A percentile compares a stretch with the other conserved stretches of the same genome.
These are phyloP conservation scores for Seriola dumerili DNA, from an alignment of 2,113 vertebrate genomes.

Conservation along the genomic window DNA sequence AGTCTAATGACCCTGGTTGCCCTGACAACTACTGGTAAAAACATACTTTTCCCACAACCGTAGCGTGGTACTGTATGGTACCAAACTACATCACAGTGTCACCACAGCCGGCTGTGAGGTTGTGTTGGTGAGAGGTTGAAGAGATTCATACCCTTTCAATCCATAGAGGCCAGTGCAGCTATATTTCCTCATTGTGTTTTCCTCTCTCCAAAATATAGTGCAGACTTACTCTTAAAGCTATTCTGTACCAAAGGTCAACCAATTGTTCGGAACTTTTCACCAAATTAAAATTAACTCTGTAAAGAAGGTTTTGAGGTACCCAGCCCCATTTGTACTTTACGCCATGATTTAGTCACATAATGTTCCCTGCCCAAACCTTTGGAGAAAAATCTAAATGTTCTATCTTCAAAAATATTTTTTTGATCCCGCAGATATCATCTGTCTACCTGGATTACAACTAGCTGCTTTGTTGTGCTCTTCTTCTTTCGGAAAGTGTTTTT, in stretches of 20 bases:
- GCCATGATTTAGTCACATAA: no score
- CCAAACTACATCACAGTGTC: no score
- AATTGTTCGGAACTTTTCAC: neutral
- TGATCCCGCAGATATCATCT: neutral
- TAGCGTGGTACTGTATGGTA: no score
- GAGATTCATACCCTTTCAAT: neutral
- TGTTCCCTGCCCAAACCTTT: no score
- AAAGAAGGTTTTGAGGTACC: conserved; percentile 1
- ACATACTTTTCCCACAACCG: no score
- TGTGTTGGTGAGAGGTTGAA: no score
- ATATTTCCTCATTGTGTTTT: neutral
- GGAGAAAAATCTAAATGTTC: neutral
- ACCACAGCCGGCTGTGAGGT: no score
- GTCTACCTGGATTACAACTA: neutral
- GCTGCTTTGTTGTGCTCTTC: conserved; percentile 2
- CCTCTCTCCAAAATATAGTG: neutral
- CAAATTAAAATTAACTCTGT: neutral
- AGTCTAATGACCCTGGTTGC: neutral
- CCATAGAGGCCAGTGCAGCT: neutral
- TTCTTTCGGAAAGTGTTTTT: neutral
- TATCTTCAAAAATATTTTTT: conserved; percentile 12
- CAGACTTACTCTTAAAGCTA: neutral
- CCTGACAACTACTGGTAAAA: no score
- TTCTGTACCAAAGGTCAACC: neutral
- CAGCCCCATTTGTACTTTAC: neutral